Evolutionary conservation across 1,140 invertebrate species (phyloP).

Genomic region (Ceratitis capitata): DNA sequence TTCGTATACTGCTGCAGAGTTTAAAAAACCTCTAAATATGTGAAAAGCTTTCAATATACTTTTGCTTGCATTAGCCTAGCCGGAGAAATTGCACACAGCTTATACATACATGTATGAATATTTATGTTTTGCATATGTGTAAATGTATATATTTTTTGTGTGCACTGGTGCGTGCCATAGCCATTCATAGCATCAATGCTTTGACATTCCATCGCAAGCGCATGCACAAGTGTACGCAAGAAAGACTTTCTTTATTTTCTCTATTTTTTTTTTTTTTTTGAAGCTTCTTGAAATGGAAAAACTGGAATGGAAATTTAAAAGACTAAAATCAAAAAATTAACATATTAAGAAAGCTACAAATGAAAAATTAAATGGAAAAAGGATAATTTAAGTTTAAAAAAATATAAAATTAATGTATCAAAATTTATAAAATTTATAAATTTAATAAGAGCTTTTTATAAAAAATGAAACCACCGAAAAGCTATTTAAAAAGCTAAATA

Average conservation of each 20-base stretch:
- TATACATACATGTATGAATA: neutral
- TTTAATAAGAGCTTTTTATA: too few species aligned
- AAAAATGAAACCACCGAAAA: too few species aligned
- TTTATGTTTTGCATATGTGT: neutral
- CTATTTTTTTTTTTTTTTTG: neutral
- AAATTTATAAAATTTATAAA: too few species aligned
- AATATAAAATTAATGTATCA: too few species aligned
- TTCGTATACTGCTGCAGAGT: too few species aligned
- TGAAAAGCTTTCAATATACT: too few species aligned
- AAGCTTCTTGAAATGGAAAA: neutral
- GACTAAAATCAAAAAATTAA: neutral
- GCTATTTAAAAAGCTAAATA: too few species aligned
- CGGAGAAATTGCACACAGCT: too few species aligned
- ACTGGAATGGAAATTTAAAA: neutral
- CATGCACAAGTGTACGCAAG: neutral
- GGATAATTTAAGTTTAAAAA: too few species aligned
- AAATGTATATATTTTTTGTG: neutral
- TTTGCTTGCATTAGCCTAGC: neutral
- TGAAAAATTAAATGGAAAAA: neutral
- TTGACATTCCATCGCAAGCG: neutral
- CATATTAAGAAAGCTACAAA: neutral
- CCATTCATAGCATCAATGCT: conserved; percentile 3
- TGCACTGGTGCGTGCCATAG: neutral
- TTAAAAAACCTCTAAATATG: too few species aligned
- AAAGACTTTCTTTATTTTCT: neutral